These are phyloP conservation scores for Drosophila parabipectinata DNA, from an alignment of 1,140 invertebrate species.

Conservation along the genomic window DNA sequence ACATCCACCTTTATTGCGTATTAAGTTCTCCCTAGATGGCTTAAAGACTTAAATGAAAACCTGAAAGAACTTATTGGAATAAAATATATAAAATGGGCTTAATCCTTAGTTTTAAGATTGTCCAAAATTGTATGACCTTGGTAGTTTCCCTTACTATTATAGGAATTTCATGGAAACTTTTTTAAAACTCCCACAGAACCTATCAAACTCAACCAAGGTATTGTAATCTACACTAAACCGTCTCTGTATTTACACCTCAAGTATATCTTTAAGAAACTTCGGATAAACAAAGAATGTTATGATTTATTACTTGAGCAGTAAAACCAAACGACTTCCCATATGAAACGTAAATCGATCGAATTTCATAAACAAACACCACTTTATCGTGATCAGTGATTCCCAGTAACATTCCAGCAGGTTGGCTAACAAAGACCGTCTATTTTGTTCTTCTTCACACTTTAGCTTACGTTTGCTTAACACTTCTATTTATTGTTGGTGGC, in stretches of 20 bases:
- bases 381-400: neutral
- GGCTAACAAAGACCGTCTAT: slow-evolving; percentile 21
- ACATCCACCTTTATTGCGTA: neutral
- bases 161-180: too few species aligned
- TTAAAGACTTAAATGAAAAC: too few species aligned
- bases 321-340: neutral
- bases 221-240: too few species aligned
- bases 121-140: neutral
- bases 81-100: neutral
- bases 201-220: neutral
- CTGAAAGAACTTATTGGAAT: too few species aligned
- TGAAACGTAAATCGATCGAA: neutral
- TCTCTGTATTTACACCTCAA: too few species aligned
- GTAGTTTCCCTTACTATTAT: too few species aligned
- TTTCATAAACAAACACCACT: neutral
- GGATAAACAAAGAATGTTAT: too few species aligned
- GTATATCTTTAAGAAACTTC: too few species aligned
- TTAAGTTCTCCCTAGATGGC: neutral
- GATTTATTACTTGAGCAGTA: too few species aligned
- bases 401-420: slow-evolving; percentile 18
- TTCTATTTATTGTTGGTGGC: slow-evolving; percentile 62
- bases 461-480: slow-evolving; percentile 50
- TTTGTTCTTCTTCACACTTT: slow-evolving; percentile 27
- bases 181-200: too few species aligned
- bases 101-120: neutral